Evolutionary conservation across 53 echinoderm and acorn worm genomes (phyloP).

Genomic region (Stichopus horrens): DNA sequence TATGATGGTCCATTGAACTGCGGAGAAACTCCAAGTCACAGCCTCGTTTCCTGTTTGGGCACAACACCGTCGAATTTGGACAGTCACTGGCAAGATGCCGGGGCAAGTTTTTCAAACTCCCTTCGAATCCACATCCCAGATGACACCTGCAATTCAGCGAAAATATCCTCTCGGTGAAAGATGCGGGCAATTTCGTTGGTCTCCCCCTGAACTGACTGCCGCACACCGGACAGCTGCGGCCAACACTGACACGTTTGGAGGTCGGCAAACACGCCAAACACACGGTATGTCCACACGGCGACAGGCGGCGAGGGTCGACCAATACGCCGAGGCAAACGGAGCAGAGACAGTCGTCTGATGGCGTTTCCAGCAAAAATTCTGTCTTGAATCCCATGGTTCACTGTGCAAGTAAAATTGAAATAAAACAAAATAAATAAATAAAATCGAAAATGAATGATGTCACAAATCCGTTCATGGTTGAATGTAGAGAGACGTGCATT

Average conservation of each 20-base stretch:
- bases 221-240: background rate
- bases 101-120: conserved; percentile 44
- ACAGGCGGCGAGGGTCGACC: conserved; percentile 51
- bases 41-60: conserved; percentile 50
- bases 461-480: too few species aligned
- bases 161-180: conserved; percentile 32
- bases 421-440: too few species aligned
- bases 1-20: conserved; percentile 35
- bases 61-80: conserved; percentile 33
- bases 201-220: background rate
- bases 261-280: conserved; percentile 49
- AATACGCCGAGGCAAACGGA: conserved; percentile 56
- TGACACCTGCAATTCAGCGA: conserved; percentile 48
- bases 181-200: background rate
- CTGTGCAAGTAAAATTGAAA: background rate
- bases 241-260: background rate
- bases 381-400: conserved; percentile 53
- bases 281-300: conserved; percentile 56
- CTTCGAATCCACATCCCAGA: conserved; percentile 51
- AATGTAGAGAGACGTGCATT: too few species aligned
- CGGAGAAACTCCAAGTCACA: conserved; percentile 45
- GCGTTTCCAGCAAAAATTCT: conserved; percentile 43
- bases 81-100: conserved; percentile 49
- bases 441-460: too few species aligned
- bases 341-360: conserved; percentile 51